Evolutionary conservation across 2,888 invertebrate genomes (phyloP).

Genomic region (Metellina segmentata): DNA sequence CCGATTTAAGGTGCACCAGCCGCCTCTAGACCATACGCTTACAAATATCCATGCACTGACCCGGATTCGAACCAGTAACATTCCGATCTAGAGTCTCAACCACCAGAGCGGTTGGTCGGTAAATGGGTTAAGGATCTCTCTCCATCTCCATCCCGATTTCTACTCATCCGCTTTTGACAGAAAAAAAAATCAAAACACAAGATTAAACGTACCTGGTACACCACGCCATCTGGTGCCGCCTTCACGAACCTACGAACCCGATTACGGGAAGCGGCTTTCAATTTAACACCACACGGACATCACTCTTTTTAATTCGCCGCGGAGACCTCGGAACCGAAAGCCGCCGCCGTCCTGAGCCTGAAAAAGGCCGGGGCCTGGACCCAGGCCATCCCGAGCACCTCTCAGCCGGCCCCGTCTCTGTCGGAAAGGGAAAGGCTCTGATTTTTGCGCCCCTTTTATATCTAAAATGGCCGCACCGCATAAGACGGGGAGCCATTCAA

Average conservation of each 20-base stretch:
- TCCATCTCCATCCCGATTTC: too few relatives aligned
- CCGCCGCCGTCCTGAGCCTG: background rate
- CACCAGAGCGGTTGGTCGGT: too few relatives aligned
- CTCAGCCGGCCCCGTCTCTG: conserved; percentile 18
- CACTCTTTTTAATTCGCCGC: background rate
- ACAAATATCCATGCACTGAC: too few relatives aligned
- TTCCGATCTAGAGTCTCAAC: too few relatives aligned
- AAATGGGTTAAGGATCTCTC: too few relatives aligned
- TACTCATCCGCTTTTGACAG: background rate
- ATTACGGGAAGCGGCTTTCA: background rate
- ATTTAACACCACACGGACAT: background rate
- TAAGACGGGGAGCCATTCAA: conserved; percentile 63
- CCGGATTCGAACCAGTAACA: too few relatives aligned
- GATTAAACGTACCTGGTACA: conserved; percentile 54
- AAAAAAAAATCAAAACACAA: background rate
- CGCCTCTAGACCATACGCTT: too few relatives aligned
- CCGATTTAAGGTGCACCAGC: too few relatives aligned
- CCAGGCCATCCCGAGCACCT: background rate
- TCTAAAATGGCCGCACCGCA: conserved; percentile 23
- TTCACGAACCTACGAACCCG: conserved; percentile 22
- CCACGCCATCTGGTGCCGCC: conserved; percentile 58
- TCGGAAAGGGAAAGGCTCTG: conserved; percentile 1
- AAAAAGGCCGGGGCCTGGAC: background rate
- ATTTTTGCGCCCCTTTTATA: conserved; percentile 71
- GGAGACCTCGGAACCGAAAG: background rate